Evolutionary conservation across 2,113 vertebrate species (phyloP).

Genomic region (Pomatorhinus ruficollis): DNA sequence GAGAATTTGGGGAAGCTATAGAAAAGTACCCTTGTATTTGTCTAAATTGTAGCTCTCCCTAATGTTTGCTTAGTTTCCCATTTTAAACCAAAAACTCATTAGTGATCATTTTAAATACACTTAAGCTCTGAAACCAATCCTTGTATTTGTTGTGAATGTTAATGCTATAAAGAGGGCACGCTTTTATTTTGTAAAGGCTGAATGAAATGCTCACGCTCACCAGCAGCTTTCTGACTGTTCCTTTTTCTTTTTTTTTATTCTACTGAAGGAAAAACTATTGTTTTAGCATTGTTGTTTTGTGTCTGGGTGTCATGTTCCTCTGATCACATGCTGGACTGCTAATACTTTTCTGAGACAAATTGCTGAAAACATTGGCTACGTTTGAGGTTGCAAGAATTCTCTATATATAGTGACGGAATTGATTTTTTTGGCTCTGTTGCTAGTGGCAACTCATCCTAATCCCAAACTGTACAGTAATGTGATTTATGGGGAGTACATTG

Average conservation of each 20-base stretch:
- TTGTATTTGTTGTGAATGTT: not conserved
- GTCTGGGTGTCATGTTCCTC: not conserved
- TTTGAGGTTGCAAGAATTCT: not conserved
- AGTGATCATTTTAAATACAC: not conserved
- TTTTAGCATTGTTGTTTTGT: not conserved
- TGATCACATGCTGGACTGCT: not conserved
- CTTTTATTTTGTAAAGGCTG: not conserved
- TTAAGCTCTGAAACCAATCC: not conserved
- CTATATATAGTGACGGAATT: constrained; percentile 7
- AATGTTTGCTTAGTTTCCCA: not conserved
- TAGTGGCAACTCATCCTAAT: constrained; percentile 59
- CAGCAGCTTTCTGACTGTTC: not conserved
- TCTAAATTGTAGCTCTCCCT: not conserved
- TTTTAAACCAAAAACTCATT: not conserved
- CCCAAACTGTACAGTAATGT: constrained; percentile 14
- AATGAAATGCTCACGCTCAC: not conserved
- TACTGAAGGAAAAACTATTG: not conserved
- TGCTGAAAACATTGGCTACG: not conserved
- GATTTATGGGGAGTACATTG: not conserved
- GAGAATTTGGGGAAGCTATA: not conserved
- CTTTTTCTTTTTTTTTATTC: not conserved
- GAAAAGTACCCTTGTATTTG: not conserved
- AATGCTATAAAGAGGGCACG: rapidly evolving
- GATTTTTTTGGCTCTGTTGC: constrained; percentile 56
- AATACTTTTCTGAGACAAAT: constrained; percentile 5